Evolutionary conservation across 2,113 vertebrate genomes (phyloP).

Genomic region (Mustela lutreola): DNA sequence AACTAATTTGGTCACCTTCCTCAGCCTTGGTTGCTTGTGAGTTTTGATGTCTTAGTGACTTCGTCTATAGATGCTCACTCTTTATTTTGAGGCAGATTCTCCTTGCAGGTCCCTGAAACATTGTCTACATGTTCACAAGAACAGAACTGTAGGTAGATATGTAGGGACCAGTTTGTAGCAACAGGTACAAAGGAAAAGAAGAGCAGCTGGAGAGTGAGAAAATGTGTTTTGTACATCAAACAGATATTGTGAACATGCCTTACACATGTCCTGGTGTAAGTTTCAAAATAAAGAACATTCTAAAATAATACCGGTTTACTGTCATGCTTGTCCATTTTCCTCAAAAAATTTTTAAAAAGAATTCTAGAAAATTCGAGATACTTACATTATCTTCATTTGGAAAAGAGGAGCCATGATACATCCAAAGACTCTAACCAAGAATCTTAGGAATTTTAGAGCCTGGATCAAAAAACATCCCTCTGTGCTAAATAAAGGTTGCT

Average conservation of each 20-base stretch:
- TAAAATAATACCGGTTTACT: neutral
- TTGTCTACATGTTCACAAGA: neutral
- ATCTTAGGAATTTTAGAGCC: neutral
- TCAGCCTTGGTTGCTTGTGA: neutral
- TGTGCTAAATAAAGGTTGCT: neutral
- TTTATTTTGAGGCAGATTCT: neutral
- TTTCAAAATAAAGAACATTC: slow-evolving; percentile 70
- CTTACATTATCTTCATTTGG: neutral
- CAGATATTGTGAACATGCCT: slow-evolving; percentile 52
- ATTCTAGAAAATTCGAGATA: neutral
- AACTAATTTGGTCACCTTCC: neutral
- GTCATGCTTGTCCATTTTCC: neutral
- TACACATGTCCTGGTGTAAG: neutral
- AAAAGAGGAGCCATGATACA: neutral
- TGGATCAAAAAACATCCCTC: neutral
- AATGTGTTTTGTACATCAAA: neutral
- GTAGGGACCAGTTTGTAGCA: neutral
- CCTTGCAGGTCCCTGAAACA: neutral
- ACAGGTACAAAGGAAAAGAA: too few species aligned
- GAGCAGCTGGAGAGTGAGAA: neutral
- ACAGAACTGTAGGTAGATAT: neutral
- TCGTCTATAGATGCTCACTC: neutral
- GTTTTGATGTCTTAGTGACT: slow-evolving; percentile 37
- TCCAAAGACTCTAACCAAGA: neutral
- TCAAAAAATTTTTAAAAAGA: neutral